Conservation (phyloP, 2,113 vertebrate genomes). For the Coptodon rendalli region DNA sequence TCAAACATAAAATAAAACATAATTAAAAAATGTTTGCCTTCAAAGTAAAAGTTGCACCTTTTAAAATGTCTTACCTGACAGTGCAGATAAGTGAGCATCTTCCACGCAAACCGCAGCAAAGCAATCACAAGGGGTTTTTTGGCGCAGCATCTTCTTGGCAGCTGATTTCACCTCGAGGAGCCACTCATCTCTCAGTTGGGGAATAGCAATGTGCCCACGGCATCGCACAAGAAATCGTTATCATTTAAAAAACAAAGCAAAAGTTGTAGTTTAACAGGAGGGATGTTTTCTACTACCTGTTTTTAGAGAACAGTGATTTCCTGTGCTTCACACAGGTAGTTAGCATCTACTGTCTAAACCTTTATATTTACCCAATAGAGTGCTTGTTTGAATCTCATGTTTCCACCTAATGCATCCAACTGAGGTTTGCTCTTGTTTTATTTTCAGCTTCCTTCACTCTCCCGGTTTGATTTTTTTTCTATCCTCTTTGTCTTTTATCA, state of each 20-base stretch:
- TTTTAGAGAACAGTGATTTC: not conserved
- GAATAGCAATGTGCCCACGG: accelerated
- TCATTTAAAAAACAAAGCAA: not conserved
- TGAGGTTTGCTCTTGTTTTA: not conserved
- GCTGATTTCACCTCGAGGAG: not conserved
- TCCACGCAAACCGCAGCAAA: not conserved
- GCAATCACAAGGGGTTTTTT: not conserved
- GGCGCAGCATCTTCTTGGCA: not conserved
- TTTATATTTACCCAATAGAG: not conserved
- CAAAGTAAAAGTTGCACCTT: not conserved
- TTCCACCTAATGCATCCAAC: not conserved
- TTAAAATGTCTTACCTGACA: not conserved
- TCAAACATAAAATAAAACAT: accelerated
- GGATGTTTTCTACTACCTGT: not conserved
- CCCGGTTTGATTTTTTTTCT: not conserved
- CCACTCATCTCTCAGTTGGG: not conserved
- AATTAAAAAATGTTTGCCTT: accelerated
- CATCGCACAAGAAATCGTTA: accelerated
- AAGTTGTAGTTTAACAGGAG: not conserved
- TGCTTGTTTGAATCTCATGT: not conserved
- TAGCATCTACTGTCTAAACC: not conserved
- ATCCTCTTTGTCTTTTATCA: not conserved
- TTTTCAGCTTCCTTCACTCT: not conserved
- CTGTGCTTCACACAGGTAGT: not conserved
- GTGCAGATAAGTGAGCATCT: not conserved